phyloP scores from a whole-genome alignment of 2,888 invertebrate genomes.

The Osmoderma eremita region DNA sequence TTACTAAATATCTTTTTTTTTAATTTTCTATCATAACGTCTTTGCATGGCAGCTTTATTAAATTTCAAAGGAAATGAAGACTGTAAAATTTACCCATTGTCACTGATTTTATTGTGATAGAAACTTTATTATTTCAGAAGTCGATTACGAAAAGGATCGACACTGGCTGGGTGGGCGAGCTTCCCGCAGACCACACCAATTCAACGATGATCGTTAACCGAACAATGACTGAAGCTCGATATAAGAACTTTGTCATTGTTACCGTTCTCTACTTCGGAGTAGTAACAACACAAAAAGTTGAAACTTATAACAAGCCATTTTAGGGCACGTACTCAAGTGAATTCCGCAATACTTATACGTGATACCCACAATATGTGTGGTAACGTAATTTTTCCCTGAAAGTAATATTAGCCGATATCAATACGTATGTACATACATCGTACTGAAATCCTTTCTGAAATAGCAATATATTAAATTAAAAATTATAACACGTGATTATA shows the following conservation, averaged over 20 bases:
- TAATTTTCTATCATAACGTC: too few relatives aligned
- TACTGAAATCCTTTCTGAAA: too few relatives aligned
- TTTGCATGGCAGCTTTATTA: constrained; percentile 8
- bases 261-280: constrained; percentile 14
- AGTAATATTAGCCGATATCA: too few relatives aligned
- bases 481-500: too few relatives aligned
- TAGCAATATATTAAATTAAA: too few relatives aligned
- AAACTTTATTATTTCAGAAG: constrained; percentile 18
- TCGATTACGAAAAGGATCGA: constrained; percentile 15
- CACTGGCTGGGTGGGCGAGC: constrained; percentile 27
- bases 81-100: constrained; percentile 1
- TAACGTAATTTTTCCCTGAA: background rate
- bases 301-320: constrained; percentile 27
- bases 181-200: constrained; percentile 27
- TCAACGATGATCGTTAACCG: constrained; percentile 32
- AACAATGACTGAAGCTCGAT: constrained; percentile 31
- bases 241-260: constrained; percentile 33
- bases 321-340: background rate
- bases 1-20: too few relatives aligned
- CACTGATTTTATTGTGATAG: background rate
- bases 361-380: background rate
- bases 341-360: background rate
- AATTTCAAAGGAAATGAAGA: constrained; percentile 10
- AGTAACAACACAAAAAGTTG: constrained; percentile 16
- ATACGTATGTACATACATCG: too few relatives aligned